Base-by-base conservation (phyloP, 2,888 invertebrate genomes). In the Chloromyia formosa region DNA sequence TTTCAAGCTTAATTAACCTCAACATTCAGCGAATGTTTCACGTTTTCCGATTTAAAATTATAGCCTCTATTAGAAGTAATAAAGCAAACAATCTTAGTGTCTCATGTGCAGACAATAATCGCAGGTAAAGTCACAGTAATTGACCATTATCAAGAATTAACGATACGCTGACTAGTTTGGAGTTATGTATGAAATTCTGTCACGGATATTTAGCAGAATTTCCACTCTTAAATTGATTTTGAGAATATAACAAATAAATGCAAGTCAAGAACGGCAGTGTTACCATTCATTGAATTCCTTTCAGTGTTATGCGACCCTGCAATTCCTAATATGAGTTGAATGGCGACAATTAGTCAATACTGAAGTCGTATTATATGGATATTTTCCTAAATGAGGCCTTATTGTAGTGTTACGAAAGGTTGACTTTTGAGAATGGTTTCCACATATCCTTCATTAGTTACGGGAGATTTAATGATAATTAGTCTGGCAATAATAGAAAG, bases 81-180 rank as follows among this genome's bases (percentile, higher is more conserved):
- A 69, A 69, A 54, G 54, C 68, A 69, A 69, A 69, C 23, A 69
- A 69, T 69, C 54, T 16, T 18, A 53, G 23, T 23, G n/a, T 69
- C 20, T 16, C 54, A 69, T 54, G 68, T 16, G 49, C 54, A 5
- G 27, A 49, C 66, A 66, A 66, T 66, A 49, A 66, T 66, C 66
- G 20, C 66, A 66, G 49, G 66, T 69, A 69, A 69, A 69, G 68
- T 69, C 54, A 16, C 54, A n/a, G 54, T 69, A 69, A 69, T 69
- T 69, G 68, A 69, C 68, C 68, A 54, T 54, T 49, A 69, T 16
- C 35, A 53, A 54, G 27, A 69, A 69, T 54, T 69, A 69, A 54
- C 54, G 53, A 54, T 14, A 27, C 27, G 27, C 7, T 35, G 68
- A 69, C 54, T 53, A 23, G 12, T 54, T 54, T 23, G 16, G n/a